phyloP scores from a whole-genome alignment of 2,113 vertebrate species.

The Calyptommatus sinebrachiatus region DNA sequence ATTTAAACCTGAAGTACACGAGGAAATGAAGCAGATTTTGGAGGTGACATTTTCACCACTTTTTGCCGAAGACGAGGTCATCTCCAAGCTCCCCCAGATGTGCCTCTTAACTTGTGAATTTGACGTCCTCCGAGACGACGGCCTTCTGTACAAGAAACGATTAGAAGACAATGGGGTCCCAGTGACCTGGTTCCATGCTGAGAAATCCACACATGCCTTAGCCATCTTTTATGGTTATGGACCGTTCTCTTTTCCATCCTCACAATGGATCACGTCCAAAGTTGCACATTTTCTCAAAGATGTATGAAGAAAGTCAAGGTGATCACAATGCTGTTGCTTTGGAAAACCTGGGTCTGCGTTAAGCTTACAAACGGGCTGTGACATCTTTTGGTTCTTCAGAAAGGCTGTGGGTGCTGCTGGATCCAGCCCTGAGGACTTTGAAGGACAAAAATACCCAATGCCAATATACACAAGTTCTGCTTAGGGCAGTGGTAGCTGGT shows the following conservation, averaged over 20 bases:
- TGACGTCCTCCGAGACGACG: constrained; percentile 75
- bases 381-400: too few species aligned
- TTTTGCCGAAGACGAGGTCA: background rate
- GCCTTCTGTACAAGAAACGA: constrained; percentile 71
- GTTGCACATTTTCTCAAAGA: constrained; percentile 62
- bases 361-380: too few species aligned
- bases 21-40: constrained; percentile 35
- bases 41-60: background rate
- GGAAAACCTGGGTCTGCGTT: too few species aligned
- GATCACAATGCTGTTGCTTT: too few species aligned
- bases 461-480: too few species aligned
- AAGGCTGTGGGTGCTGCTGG: too few species aligned
- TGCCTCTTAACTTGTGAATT: constrained; percentile 56
- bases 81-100: constrained; percentile 57
- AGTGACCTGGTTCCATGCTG: constrained; percentile 69
- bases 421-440: too few species aligned
- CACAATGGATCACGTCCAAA: constrained; percentile 48
- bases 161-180: constrained; percentile 66
- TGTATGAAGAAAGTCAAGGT: background rate
- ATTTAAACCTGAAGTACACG: constrained; percentile 65
- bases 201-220: constrained; percentile 72
- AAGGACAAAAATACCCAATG: too few species aligned
- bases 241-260: constrained; percentile 61
- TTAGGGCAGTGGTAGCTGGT: too few species aligned
- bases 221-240: constrained; percentile 58